These are phyloP conservation scores for Cyprinodon variegatus DNA, from an alignment of 2,113 vertebrate species.

Conservation along the genomic window DNA sequence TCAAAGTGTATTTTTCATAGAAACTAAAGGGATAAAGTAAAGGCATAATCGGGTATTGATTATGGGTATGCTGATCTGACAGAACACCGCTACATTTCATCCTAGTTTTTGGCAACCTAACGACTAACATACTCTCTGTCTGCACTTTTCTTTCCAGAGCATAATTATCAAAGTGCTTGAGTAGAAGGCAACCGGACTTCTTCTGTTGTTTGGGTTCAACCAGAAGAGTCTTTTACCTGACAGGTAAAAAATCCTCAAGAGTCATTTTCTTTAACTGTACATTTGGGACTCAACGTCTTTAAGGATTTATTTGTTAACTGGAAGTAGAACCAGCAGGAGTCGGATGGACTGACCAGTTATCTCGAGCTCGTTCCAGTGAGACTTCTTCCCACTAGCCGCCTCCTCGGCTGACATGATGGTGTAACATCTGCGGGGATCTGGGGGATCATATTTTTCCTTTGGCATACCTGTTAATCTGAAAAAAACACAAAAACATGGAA, in stretches of 20 bases:
- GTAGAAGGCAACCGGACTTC: neutral
- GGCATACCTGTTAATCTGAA: constrained; percentile 98
- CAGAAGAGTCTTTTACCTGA: neutral
- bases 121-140: too few relatives aligned
- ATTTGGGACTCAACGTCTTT: neutral
- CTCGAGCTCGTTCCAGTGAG: constrained; percentile 96
- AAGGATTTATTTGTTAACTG: neutral
- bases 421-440: constrained; percentile 97
- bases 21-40: too few relatives aligned
- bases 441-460: constrained; percentile 99
- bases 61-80: too few relatives aligned
- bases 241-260: neutral
- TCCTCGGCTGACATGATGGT: constrained; percentile 99
- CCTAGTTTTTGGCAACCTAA: too few relatives aligned
- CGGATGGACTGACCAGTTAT: constrained; percentile 89
- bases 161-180: too few relatives aligned
- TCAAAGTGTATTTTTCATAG: too few relatives aligned
- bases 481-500: neutral
- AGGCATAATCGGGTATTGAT: too few relatives aligned
- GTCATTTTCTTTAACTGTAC: neutral
- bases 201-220: neutral
- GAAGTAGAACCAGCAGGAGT: neutral
- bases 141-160: too few relatives aligned
- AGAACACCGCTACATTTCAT: too few relatives aligned
- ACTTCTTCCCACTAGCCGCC: constrained; percentile 95